These are phyloP conservation scores for Smittia aterrima DNA, from an alignment of 2,888 invertebrate genomes.

Conservation along the genomic window DNA sequence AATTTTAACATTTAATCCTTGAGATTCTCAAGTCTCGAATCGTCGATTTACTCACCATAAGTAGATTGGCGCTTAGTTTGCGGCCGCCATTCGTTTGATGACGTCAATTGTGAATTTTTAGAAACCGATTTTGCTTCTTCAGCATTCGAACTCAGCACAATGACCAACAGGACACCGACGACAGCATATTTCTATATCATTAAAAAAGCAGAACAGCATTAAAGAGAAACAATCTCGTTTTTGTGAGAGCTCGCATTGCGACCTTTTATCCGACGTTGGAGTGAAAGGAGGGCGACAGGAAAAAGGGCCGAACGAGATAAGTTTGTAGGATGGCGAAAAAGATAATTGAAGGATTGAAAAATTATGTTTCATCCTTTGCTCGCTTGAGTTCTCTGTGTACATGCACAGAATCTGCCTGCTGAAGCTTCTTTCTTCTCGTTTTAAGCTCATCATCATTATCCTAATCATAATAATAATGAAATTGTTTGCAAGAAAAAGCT, in stretches of 20 bases:
- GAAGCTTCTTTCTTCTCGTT: constrained; percentile 3
- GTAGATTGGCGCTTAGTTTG: constrained; percentile 27
- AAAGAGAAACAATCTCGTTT: not conserved
- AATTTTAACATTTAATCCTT: not conserved
- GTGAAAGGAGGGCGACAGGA: no score
- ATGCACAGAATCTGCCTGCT: not conserved
- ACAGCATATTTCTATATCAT: constrained; percentile 12
- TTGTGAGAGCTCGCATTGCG: not conserved
- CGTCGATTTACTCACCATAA: constrained; percentile 8
- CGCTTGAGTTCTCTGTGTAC: not conserved
- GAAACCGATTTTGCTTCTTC: constrained; percentile 26
- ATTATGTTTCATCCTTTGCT: not conserved
- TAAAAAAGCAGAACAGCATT: not conserved
- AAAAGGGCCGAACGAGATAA: not conserved
- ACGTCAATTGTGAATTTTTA: constrained; percentile 7
- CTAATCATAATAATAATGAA: constrained; percentile 22
- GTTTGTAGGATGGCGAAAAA: not conserved
- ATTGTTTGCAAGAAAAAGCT: not conserved
- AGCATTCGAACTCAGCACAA: not conserved
- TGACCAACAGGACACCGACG: not conserved
- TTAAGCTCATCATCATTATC: constrained; percentile 27
- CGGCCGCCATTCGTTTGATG: constrained; percentile 2
- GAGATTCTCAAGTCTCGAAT: no score
- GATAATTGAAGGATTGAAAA: constrained; percentile 37
- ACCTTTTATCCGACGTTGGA: not conserved